Evolutionary conservation across 2,888 invertebrate genomes (phyloP).

Genomic region (Volucella bombylans): DNA sequence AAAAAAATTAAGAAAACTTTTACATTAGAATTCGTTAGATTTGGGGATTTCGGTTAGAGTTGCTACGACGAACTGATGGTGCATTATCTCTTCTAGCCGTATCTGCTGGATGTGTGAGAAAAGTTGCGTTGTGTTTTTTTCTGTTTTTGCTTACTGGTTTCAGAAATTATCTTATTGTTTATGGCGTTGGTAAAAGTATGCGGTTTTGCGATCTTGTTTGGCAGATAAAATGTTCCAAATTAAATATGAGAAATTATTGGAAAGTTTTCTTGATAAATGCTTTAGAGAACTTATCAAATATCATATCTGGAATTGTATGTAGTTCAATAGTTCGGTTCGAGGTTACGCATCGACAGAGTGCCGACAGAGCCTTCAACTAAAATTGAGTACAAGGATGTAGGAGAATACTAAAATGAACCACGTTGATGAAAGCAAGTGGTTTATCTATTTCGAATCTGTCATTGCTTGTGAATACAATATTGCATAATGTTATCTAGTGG

Average conservation of each 20-base stretch:
- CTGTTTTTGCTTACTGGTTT: not conserved
- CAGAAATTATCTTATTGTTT: constrained; percentile 52
- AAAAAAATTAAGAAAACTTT: constrained; percentile 50
- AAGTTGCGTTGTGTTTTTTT: not conserved
- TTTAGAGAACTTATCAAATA: too few relatives aligned
- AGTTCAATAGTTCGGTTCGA: too few relatives aligned
- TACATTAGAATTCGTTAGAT: constrained; percentile 42
- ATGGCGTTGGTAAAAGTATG: constrained; percentile 44
- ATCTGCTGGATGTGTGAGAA: constrained; percentile 40
- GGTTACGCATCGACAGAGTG: too few relatives aligned
- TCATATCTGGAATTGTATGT: too few relatives aligned
- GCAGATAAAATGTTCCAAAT: constrained; percentile 28
- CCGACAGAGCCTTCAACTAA: too few relatives aligned
- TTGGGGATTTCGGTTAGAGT: constrained; percentile 3
- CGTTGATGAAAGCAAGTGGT: too few relatives aligned
- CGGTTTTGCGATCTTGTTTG: constrained; percentile 29
- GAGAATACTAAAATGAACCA: too few relatives aligned
- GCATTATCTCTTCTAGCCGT: constrained; percentile 7
- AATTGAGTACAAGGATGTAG: too few relatives aligned
- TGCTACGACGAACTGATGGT: constrained; percentile 41
- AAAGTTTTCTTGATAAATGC: constrained; percentile 25
- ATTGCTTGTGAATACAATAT: too few relatives aligned
- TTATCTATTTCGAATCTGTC: too few relatives aligned
- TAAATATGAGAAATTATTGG: constrained; percentile 18
- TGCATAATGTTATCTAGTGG: too few relatives aligned